Base-by-base conservation (phyloP, 1,140 invertebrate genomes). In the Dendrolimus kikuchii region DNA sequence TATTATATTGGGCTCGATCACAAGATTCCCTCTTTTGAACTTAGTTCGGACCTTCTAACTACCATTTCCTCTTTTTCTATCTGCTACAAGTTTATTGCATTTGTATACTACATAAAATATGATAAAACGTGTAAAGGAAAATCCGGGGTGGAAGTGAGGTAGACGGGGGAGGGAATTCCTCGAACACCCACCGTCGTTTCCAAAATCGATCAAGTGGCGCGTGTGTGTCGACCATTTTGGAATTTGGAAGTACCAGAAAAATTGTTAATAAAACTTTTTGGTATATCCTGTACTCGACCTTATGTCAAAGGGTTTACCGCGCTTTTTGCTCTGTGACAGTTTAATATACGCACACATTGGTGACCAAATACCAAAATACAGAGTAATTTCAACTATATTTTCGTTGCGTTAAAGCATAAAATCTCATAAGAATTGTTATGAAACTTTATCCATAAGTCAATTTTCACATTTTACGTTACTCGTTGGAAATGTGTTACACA, bases 141-240 rank as follows among this genome's bases (percentile, higher is more conserved):
- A 47, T 49, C 49, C 41, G 56, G 38, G 51, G 55, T 8, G 53
- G 10, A 8, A 41, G n/a, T 38, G 49, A 52, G 59, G 62, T 53
- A 40, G 53, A 40, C 39, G 56, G 40, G 55, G 61, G 46, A 60
- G 58, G 49, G 47, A 9, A 41, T 41, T 57, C 51, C 57, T 53
- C 55, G 55, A 65, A 69, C 59, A 65, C 58, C 54, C 53, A 56
- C 56, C 66, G 66, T 67, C 71, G 61, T 82, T 82, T 80, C 72
- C 68, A 82, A 82, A 82, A 82, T 82, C 79, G 79, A 82, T 82
- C 68, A 74, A 68, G 55, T 66, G 68, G 70, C 77, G 72, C 75
- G 77, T 79, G 70, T 79, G 75, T 80, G 75, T 9, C 7, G 60
- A 74, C 62, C 66, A 76, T 81, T 81, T 81, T 77, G 23, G 74